Conservation (phyloP, 2,797 vertebrate species). For the Tachyglossus aculeatus region DNA sequence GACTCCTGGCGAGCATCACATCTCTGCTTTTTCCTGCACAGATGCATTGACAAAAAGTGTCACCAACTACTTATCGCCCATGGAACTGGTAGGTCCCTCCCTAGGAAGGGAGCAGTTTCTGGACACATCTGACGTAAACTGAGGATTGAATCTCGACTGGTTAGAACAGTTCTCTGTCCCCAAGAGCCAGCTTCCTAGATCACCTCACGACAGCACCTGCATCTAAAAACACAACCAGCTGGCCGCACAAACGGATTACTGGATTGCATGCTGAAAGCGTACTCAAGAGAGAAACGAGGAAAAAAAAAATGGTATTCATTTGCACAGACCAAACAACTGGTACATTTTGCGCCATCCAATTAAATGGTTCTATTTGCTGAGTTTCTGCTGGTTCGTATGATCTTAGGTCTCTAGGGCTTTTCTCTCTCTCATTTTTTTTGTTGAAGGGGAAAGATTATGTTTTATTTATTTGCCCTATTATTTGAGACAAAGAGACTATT, state of each 20-base stretch:
- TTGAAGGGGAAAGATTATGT: too few relatives aligned
- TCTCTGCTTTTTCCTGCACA: constrained; percentile 30
- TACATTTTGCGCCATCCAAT: too few relatives aligned
- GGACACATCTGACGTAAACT: constrained; percentile 35
- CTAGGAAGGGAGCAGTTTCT: constrained; percentile 11
- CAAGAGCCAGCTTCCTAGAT: constrained; percentile 44
- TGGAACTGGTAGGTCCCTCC: background rate
- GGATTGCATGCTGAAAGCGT: background rate
- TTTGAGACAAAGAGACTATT: too few relatives aligned
- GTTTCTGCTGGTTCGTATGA: too few relatives aligned
- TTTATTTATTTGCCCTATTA: too few relatives aligned
- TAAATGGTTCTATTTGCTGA: too few relatives aligned
- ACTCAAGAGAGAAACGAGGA: constrained; percentile 6
- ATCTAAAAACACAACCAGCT: constrained; percentile 45
- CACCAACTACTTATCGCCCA: constrained; percentile 25
- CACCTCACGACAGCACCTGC: constrained; percentile 12
- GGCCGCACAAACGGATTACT: constrained; percentile 17
- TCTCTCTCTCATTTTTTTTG: too few relatives aligned
- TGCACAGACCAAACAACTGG: too few relatives aligned
- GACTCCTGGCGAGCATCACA: background rate
- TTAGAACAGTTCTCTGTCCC: constrained; percentile 57
- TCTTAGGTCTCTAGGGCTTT: too few relatives aligned
- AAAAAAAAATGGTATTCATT: background rate
- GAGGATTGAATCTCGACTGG: constrained; percentile 57
- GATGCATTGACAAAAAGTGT: constrained; percentile 46